Conservation (phyloP, 2,888 invertebrate genomes). For the Erebia ligea region DNA sequence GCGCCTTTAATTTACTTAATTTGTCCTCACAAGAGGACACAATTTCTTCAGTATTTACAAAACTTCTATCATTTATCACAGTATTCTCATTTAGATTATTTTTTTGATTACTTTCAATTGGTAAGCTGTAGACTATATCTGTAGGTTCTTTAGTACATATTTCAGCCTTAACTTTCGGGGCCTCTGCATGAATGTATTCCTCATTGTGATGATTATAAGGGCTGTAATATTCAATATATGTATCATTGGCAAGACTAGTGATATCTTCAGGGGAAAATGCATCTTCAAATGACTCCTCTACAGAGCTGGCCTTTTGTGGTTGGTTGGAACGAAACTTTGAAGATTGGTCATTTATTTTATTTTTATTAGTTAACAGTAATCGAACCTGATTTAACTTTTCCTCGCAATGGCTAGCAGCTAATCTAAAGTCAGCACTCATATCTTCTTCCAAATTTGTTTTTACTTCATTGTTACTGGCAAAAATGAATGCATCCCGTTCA, state of each 20-base stretch:
- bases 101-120: conserved; percentile 27
- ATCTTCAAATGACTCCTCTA: conserved; percentile 68
- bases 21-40: conserved; percentile 70
- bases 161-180: conserved; percentile 57
- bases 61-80: conserved; percentile 31
- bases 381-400: conserved; percentile 65
- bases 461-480: conserved; percentile 46
- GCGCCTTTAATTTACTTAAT: conserved; percentile 61
- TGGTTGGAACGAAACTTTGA: conserved; percentile 44
- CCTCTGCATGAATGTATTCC: conserved; percentile 51
- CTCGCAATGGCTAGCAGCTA: conserved; percentile 64
- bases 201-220: conserved; percentile 53
- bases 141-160: conserved; percentile 46
- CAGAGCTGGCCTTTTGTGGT: conserved; percentile 54
- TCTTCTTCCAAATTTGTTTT: conserved; percentile 51
- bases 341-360: conserved; percentile 45
- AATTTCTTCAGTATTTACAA: conserved; percentile 48
- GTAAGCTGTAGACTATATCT: conserved; percentile 45
- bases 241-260: conserved; percentile 52
- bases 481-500: conserved; percentile 51
- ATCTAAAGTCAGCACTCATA: conserved; percentile 57
- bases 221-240: conserved; percentile 55
- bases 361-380: conserved; percentile 52
- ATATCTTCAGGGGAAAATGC: conserved; percentile 67
- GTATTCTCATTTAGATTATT: conserved; percentile 27